Evolutionary conservation across 2,113 vertebrate species (phyloP).

Genomic region (Seriola rivoliana): DNA sequence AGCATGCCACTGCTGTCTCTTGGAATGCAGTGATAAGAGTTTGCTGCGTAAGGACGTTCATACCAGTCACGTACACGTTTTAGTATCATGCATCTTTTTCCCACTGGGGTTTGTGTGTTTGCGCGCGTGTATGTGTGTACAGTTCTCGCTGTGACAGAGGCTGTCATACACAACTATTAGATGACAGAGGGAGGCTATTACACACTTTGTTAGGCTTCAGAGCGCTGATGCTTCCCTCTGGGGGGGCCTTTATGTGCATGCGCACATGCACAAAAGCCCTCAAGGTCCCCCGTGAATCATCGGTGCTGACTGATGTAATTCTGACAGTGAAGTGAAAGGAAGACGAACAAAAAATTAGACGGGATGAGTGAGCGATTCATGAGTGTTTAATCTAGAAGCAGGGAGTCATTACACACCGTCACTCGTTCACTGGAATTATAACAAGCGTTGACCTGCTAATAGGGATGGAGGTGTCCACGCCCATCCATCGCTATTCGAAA

Average conservation of each 20-base stretch:
- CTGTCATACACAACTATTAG: conserved; percentile 35
- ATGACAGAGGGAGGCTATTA: conserved; percentile 48
- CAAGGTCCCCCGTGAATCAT: conserved; percentile 25
- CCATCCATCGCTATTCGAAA: conserved; percentile 11
- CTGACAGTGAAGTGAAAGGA: conserved; percentile 20
- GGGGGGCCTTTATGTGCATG: background rate
- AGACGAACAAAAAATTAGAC: background rate
- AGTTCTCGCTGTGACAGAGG: conserved; percentile 15
- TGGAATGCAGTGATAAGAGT: conserved; percentile 65
- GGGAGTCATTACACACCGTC: background rate
- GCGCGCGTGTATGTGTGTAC: conserved; percentile 3
- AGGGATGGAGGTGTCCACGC: background rate
- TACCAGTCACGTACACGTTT: conserved; percentile 31
- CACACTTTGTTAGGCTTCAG: conserved; percentile 46
- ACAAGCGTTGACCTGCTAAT: conserved; percentile 39
- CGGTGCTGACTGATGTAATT: conserved; percentile 12
- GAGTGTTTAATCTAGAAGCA: conserved; percentile 31
- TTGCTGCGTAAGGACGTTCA: conserved; percentile 26
- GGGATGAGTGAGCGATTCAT: conserved; percentile 17
- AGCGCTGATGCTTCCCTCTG: conserved; percentile 11
- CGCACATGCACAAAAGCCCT: conserved; percentile 24
- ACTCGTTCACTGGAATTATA: conserved; percentile 37
- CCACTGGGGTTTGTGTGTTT: conserved; percentile 5
- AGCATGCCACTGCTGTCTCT: conserved; percentile 38
- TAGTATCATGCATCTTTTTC: conserved; percentile 17